Base-by-base conservation (phyloP, 2,113 vertebrate genomes). In the Copsychus sechellarum region DNA sequence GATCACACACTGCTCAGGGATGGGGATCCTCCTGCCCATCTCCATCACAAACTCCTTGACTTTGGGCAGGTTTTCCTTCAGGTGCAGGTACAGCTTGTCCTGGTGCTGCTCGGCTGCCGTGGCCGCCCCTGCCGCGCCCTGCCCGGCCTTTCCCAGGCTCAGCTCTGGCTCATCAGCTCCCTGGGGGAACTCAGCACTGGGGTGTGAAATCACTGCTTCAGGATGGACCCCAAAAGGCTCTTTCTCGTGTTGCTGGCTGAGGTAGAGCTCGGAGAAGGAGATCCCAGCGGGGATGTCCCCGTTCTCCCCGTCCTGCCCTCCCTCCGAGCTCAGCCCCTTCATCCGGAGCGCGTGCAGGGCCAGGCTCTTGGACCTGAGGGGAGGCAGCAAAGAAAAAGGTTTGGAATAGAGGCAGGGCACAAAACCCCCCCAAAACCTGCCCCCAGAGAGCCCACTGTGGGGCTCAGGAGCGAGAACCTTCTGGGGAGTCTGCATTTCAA, bases 1-100 rank as follows among this genome's bases (percentile, higher is more conserved):
- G 51, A 99, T 98, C 67, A 98, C 93, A 86, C 99, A 99, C 48
- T 99, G 98, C 17, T 99, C 98, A 5, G 99, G 99, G 53, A 98
- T 60, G 18, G 99, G 99, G 81, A 99, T 98, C 96, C 96, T 98
- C 96, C 96, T 98, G 48, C 97, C 82, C 81, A 98, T 98, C 93
- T 99, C 98, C 29, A 77, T 12, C 62, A 98, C 98, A 29, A 98
- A 99, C 4, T 97, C 97, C 81, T 98, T 98, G 88, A 99, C 98
- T 76, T 93, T 94, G 85, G 97, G 97, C 96, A 99, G 97, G 94
- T 99, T 99, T 88, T 99, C 98, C 97, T 98, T 98, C 66, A 99
- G 91, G 94, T 99, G 98, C 93, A 98, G 74, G 92, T 98, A 99
- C 72, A 99, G 98, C 79, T 98, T 97, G 97, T 99, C 99, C 26